Conservation (phyloP, 2,797 vertebrate genomes). For the Pagetopsis macropterus region DNA sequence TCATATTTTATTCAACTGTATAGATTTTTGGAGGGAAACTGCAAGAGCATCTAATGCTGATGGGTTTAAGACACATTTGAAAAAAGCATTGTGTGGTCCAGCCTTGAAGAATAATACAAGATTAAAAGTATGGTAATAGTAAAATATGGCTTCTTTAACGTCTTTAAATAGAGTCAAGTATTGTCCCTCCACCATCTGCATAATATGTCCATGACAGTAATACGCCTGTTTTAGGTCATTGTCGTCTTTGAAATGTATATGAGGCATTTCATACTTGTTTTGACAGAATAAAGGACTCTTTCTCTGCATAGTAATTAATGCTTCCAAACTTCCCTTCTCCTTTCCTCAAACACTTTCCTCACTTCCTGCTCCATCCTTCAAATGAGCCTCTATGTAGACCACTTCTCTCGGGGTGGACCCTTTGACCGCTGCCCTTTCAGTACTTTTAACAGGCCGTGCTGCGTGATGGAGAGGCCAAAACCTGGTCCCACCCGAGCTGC, state of each 20-base stretch:
- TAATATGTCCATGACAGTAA: slow-evolving; percentile 35
- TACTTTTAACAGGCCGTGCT: slow-evolving; percentile 45
- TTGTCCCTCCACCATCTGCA: slow-evolving; percentile 19
- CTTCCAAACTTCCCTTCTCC: slow-evolving; percentile 22
- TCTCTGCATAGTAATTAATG: slow-evolving; percentile 64
- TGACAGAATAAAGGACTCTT: slow-evolving; percentile 66
- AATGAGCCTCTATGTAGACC: slow-evolving; percentile 49
- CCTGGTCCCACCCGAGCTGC: slow-evolving; percentile 7
- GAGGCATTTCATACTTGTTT: slow-evolving; percentile 47
- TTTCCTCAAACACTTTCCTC: slow-evolving; percentile 38
- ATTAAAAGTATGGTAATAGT: background rate
- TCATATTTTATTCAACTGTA: slow-evolving; percentile 21
- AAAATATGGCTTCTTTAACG: slow-evolving; percentile 5
- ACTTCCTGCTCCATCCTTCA: slow-evolving; percentile 48
- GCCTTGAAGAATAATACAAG: background rate
- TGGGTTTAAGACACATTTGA: background rate
- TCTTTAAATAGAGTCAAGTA: slow-evolving; percentile 37
- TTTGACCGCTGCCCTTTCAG: slow-evolving; percentile 58
- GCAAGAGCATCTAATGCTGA: background rate
- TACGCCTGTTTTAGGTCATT: slow-evolving; percentile 44
- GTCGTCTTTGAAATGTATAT: slow-evolving; percentile 62
- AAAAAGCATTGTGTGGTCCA: background rate
- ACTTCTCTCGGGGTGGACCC: slow-evolving; percentile 48
- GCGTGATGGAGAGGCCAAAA: slow-evolving; percentile 37
- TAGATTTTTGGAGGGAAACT: slow-evolving; percentile 9